Evolutionary conservation across 1,140 invertebrate genomes (phyloP).

Genomic region (Monomorium pharaonis): DNA sequence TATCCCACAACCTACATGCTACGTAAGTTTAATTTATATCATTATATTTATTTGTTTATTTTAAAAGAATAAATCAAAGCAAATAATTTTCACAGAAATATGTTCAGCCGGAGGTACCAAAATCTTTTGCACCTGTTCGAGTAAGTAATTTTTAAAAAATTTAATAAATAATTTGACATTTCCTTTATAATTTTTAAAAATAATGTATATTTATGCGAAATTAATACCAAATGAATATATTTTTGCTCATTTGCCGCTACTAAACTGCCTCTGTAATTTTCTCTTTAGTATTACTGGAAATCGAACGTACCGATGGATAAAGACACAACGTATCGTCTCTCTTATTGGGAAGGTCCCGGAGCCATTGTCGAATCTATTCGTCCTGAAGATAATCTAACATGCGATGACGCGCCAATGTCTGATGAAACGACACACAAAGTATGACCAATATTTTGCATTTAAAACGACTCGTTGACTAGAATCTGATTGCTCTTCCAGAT

Average conservation of each 20-base stretch:
- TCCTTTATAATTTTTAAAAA: neutral
- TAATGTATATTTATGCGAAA: neutral
- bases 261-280: neutral
- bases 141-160: conserved; percentile 71
- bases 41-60: neutral
- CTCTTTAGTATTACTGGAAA: conserved; percentile 83
- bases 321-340: conserved; percentile 86
- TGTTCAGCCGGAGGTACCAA: conserved; percentile 86
- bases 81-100: conserved; percentile 81
- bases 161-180: neutral
- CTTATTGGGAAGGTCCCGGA: conserved; percentile 84
- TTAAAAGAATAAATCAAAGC: neutral
- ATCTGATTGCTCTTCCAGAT: conserved; percentile 66
- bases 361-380: conserved; percentile 62
- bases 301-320: conserved; percentile 85
- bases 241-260: neutral
- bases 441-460: neutral
- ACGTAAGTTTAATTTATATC: conserved; percentile 68
- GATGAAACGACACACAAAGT: conserved; percentile 80
- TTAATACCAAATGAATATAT: neutral
- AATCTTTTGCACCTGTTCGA: conserved; percentile 84
- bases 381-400: conserved; percentile 70
- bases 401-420: conserved; percentile 69
- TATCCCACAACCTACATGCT: conserved; percentile 62
- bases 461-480: neutral